Evolutionary conservation across 2,888 invertebrate species (phyloP).

Genomic region (Ptilodon capucinus): DNA sequence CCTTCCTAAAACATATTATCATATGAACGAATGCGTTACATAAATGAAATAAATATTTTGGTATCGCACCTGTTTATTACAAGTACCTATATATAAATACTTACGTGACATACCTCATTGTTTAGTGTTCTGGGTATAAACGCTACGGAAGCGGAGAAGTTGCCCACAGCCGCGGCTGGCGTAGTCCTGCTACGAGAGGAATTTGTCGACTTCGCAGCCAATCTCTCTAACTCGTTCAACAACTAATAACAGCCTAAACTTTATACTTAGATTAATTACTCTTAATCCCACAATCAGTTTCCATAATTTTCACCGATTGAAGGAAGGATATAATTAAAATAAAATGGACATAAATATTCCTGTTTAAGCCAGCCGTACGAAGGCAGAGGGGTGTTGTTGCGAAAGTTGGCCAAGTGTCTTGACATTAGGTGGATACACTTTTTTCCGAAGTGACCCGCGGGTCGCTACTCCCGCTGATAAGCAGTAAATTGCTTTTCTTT

Average conservation of each 20-base stretch:
- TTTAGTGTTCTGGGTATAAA: neutral
- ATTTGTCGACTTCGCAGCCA: constrained; percentile 55
- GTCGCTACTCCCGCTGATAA: constrained; percentile 67
- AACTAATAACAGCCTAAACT: constrained; percentile 77
- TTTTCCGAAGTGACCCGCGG: constrained; percentile 63
- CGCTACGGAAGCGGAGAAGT: constrained; percentile 34
- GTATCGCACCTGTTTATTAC: too few species aligned
- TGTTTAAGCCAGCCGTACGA: neutral
- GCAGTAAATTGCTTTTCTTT: constrained; percentile 79
- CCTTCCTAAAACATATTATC: too few species aligned
- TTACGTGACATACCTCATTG: neutral
- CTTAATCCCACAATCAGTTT: constrained; percentile 16
- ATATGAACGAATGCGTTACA: too few species aligned
- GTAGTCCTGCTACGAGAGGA: constrained; percentile 60
- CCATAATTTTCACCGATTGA: constrained; percentile 41
- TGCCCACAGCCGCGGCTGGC: constrained; percentile 40
- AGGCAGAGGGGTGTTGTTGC: constrained; percentile 19
- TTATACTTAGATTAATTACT: constrained; percentile 59
- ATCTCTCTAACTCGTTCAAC: constrained; percentile 59
- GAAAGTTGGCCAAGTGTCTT: constrained; percentile 44
- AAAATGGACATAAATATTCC: neutral
- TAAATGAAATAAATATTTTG: too few species aligned
- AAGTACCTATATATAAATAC: too few species aligned
- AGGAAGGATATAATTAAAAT: neutral
- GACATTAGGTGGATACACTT: constrained; percentile 47